Conservation (phyloP, 2,113 vertebrate genomes). For the Odontophorus gujanensis region DNA sequence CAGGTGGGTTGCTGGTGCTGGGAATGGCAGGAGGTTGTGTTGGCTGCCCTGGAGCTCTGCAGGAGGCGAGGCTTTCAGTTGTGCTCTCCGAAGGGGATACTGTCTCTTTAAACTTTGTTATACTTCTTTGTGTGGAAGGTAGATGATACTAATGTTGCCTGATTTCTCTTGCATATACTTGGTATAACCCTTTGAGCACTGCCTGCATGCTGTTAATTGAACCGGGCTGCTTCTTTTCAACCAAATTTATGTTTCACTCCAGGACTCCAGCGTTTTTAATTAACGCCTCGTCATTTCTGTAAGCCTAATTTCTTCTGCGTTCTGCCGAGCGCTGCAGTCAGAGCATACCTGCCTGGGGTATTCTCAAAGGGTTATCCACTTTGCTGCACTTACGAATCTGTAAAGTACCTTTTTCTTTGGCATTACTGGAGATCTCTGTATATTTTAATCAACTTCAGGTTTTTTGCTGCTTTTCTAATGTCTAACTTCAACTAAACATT, state of each 20-base stretch:
- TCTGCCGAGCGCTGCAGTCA: conserved; percentile 5
- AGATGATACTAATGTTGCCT: conserved; percentile 69
- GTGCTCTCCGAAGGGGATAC: conserved; percentile 81
- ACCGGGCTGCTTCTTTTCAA: conserved; percentile 53
- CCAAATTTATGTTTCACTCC: conserved; percentile 44
- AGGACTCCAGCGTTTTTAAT: background rate
- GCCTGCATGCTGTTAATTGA: conserved; percentile 74
- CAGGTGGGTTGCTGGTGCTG: background rate
- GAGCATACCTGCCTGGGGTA: conserved; percentile 8
- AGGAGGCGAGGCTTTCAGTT: conserved; percentile 26
- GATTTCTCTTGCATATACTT: conserved; percentile 70
- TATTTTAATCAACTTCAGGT: conserved; percentile 72
- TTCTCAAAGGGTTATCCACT: conserved; percentile 83
- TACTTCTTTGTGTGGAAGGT: conserved; percentile 74
- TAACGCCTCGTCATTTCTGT: background rate
- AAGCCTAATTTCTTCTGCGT: background rate
- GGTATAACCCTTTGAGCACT: conserved; percentile 86
- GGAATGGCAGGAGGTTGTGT: background rate
- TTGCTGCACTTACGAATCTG: conserved; percentile 69
- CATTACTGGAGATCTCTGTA: conserved; percentile 84
- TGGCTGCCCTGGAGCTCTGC: background rate
- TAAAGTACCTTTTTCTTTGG: conserved; percentile 79
- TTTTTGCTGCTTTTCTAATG: conserved; percentile 78
- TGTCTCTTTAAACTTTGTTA: conserved; percentile 87
- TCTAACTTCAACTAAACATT: conserved; percentile 83